phyloP scores from a whole-genome alignment of 2,113 vertebrate genomes.

The Hemichromis elongatus region DNA sequence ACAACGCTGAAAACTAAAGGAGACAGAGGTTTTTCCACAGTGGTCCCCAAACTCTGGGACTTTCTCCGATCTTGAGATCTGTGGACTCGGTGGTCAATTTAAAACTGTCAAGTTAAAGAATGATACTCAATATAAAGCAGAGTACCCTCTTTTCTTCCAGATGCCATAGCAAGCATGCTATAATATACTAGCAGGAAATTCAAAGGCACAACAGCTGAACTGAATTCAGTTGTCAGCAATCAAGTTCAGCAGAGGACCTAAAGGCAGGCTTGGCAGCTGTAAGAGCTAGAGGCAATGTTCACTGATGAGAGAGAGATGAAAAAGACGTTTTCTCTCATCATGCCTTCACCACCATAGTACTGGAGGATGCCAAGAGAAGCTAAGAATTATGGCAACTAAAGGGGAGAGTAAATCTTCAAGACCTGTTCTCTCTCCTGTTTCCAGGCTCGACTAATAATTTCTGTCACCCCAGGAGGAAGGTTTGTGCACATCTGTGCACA shows the following conservation, averaged over 20 bases:
- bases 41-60: neutral
- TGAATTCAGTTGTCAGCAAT: conserved; percentile 30
- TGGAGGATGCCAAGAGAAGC: conserved; percentile 12
- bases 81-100: neutral
- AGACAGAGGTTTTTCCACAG: neutral
- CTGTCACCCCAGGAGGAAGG: conserved; percentile 11
- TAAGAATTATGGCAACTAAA: conserved; percentile 35
- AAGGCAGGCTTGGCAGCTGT: conserved; percentile 19
- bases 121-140: neutral
- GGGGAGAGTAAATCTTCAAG: conserved; percentile 49
- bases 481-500: conserved; percentile 26
- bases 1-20: neutral
- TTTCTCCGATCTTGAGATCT: neutral
- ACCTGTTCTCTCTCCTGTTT: conserved; percentile 5
- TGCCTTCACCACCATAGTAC: conserved; percentile 46
- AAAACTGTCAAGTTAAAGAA: neutral
- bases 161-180: neutral
- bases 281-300: conserved; percentile 35
- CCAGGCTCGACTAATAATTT: conserved; percentile 49
- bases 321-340: conserved; percentile 54
- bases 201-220: conserved; percentile 3
- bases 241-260: conserved; percentile 3
- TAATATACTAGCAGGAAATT: neutral
- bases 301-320: conserved; percentile 52
- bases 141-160: neutral